Conservation (phyloP, 2,888 invertebrate species). For the Tenodera sinensis region DNA sequence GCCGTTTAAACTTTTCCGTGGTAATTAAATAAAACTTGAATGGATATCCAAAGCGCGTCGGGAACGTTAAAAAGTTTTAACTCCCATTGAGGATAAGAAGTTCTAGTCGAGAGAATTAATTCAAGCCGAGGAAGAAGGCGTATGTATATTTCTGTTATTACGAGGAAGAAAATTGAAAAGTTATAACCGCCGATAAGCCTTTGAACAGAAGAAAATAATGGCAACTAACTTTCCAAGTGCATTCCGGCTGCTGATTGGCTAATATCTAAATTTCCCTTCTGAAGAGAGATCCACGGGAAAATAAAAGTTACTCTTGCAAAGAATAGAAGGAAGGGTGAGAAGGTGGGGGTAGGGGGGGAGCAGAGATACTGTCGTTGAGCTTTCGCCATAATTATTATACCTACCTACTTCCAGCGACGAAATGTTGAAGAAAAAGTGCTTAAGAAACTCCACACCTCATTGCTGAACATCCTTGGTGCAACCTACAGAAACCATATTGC, state of each 20-base stretch:
- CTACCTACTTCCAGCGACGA: background rate
- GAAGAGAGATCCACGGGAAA: background rate
- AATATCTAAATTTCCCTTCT: background rate
- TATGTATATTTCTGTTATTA: background rate
- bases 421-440: background rate
- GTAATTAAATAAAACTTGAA: conserved; percentile 6
- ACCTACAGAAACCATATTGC: too few relatives aligned
- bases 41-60: background rate
- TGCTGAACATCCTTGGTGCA: too few relatives aligned
- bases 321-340: background rate
- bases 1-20: background rate
- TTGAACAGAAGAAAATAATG: background rate
- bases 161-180: background rate
- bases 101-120: background rate
- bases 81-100: background rate
- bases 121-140: background rate
- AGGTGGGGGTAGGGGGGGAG: background rate
- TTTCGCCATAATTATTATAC: background rate
- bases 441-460: background rate
- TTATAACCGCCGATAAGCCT: conserved; percentile 10
- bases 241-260: conserved; percentile 1
- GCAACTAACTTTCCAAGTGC: background rate
- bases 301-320: conserved; percentile 2
- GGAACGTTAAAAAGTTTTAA: background rate
- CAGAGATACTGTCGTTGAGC: background rate